Evolutionary conservation across 2,797 vertebrate species (phyloP).

Genomic region (Melanotaenia pygmaea): DNA sequence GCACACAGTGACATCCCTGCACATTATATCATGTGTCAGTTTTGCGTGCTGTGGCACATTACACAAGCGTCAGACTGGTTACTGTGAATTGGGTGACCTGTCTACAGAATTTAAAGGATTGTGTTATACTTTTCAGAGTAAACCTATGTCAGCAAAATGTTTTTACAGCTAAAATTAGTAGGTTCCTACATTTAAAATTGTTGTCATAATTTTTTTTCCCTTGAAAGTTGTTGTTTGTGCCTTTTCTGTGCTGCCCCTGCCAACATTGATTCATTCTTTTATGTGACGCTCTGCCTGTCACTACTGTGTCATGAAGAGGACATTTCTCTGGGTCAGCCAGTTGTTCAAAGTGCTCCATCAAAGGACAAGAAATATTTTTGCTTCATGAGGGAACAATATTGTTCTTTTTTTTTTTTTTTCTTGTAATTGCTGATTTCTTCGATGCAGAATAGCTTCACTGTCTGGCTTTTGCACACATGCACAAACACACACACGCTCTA

Average conservation of each 20-base stretch:
- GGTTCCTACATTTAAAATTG: slow-evolving; percentile 6
- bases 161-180: slow-evolving; percentile 6
- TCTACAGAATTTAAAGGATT: slow-evolving; percentile 32
- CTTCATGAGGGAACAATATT: slow-evolving; percentile 3
- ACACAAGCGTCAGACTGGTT: slow-evolving; percentile 29
- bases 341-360: slow-evolving; percentile 38
- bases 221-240: slow-evolving; percentile 26
- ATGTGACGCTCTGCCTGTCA: slow-evolving; percentile 29
- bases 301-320: slow-evolving; percentile 16
- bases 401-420: slow-evolving; percentile 23
- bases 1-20: slow-evolving; percentile 43
- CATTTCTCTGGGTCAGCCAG: slow-evolving; percentile 37
- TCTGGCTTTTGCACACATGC: slow-evolving; percentile 40
- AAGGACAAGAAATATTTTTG: slow-evolving; percentile 22
- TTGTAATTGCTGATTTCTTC: slow-evolving; percentile 59
- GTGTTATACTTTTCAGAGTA: slow-evolving; percentile 9
- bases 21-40: slow-evolving; percentile 51
- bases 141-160: slow-evolving; percentile 16
- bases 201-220: slow-evolving; percentile 8
- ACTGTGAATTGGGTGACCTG: slow-evolving; percentile 17
- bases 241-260: slow-evolving; percentile 1
- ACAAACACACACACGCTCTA: slow-evolving; percentile 33
- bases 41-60: slow-evolving; percentile 32
- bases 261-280: slow-evolving; percentile 35
- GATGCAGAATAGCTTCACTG: slow-evolving; percentile 53